Evolutionary conservation across 23 tunicate species (phyloP), one percentile per base, ranked within the genome.

Genomic region (Clavelina lepadiformis): DNA sequence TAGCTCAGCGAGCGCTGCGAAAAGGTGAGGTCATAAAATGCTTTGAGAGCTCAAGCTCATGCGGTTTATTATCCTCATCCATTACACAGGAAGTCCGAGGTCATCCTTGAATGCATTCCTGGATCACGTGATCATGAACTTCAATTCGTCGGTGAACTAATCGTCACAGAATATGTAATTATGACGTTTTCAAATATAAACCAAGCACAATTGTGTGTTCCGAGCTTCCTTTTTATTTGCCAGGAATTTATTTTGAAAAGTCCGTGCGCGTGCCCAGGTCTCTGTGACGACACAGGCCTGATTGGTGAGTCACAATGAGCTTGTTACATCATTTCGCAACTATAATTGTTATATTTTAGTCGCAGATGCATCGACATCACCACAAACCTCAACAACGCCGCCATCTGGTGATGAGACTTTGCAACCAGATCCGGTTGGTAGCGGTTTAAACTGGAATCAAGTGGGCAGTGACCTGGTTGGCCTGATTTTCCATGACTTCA

Each of bases 181-280:
- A n/a, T n/a, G n/a, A n/a, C n/a, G n/a, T n/a, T n/a, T 54, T 21
- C 5, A 8, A 61, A 29, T 8, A 61, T 11, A 13, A 19, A 8
- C 11, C 22, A 11, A 7, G 11, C n/a, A 11, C n/a, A 20, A 11
- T 55, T 55, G 61, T 55, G n/a, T 19, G 15, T 55, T 19, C n/a
- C 11, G 7, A 28, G 20, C 3, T 19, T 44, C 54, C 24, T 46
- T 8, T 72, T 55, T 76, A n/a, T n/a, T n/a, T n/a, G n/a, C 1
- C 57, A 87, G 96, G 96, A 87, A 2, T 80, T 87, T 36, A 72
- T 80, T 28, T 73, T 87, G 18, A 69, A 54, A 1, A 56, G 91
- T 7, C 96, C 96, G 3, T 87, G 96, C 51, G 96, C 96, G 28
- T 87, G 96, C 51, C 96, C 96, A 6, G 87, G 87, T 13, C 41